Conservation (phyloP, 1,140 invertebrate genomes). For the Apocrypta bakeri region DNA sequence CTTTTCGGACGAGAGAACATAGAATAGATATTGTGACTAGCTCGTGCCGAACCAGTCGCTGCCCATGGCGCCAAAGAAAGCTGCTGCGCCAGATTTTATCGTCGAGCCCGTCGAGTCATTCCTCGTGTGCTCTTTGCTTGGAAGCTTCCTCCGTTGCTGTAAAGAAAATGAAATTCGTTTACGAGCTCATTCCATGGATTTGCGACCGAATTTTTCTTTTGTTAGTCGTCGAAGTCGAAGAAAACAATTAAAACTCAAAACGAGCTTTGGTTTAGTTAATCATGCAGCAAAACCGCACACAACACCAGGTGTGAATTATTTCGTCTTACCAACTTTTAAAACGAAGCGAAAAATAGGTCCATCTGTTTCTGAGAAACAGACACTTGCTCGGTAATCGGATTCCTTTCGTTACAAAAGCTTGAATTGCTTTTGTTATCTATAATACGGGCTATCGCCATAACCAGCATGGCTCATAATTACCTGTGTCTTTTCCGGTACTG, state of each 20-base stretch:
- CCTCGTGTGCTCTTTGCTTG: constrained; percentile 64
- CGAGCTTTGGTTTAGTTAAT: background rate
- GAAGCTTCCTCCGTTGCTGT: constrained; percentile 62
- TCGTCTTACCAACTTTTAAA: constrained; percentile 44
- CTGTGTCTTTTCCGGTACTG: constrained; percentile 65
- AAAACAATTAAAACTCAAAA: background rate
- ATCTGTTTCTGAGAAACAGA: constrained; percentile 23
- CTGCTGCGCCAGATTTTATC: constrained; percentile 81
- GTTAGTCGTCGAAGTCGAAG: background rate
- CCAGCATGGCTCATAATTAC: constrained; percentile 49
- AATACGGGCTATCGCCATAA: background rate
- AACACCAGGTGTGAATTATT: background rate
- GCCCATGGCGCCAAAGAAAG: constrained; percentile 86
- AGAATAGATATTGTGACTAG: constrained; percentile 53
- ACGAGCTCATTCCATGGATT: background rate
- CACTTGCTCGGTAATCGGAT: background rate
- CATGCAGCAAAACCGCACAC: background rate
- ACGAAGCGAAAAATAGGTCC: constrained; percentile 42
- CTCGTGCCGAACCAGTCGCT: constrained; percentile 82
- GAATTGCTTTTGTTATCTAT: no score
- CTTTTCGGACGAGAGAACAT: background rate
- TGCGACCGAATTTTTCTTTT: background rate
- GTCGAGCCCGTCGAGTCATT: constrained; percentile 69
- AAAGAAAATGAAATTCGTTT: constrained; percentile 25
- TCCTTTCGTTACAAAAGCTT: no score